These are phyloP conservation scores for Anolis apletophallus DNA, from an alignment of 2,797 vertebrate genomes.

Conservation along the genomic window DNA sequence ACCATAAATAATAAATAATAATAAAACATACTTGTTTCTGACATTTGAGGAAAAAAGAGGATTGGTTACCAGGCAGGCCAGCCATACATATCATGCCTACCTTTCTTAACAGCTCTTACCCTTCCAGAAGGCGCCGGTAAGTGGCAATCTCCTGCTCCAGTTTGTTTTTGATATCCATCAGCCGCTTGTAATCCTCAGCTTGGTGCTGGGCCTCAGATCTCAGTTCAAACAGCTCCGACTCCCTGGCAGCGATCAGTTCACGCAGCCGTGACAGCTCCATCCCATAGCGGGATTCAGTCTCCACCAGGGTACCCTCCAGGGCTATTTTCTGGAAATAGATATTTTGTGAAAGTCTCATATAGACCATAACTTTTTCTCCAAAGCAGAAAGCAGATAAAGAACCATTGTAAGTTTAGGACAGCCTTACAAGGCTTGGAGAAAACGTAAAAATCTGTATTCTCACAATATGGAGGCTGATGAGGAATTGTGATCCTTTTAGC, in stretches of 20 bases:
- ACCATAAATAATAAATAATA: no score
- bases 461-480: neutral
- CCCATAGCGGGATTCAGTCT: conserved; percentile 85
- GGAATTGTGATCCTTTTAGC: neutral
- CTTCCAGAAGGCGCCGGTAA: neutral
- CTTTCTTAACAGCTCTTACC: neutral
- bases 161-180: conserved; percentile 85
- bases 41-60: neutral
- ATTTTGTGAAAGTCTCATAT: neutral
- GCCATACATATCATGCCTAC: neutral
- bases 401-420: neutral
- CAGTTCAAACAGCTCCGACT: conserved; percentile 78
- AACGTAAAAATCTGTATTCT: neutral
- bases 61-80: no score
- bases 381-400: neutral
- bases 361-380: neutral
- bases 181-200: conserved; percentile 80
- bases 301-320: conserved; percentile 67
- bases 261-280: conserved; percentile 81
- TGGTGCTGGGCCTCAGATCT: conserved; percentile 79
- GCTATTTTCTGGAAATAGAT: conserved; percentile 82
- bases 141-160: conserved; percentile 88
- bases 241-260: conserved; percentile 72
- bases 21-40: no score
- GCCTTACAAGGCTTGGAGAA: neutral